Evolutionary conservation across 2,797 vertebrate genomes (phyloP).

Genomic region (Sebastes ruberrimus): DNA sequence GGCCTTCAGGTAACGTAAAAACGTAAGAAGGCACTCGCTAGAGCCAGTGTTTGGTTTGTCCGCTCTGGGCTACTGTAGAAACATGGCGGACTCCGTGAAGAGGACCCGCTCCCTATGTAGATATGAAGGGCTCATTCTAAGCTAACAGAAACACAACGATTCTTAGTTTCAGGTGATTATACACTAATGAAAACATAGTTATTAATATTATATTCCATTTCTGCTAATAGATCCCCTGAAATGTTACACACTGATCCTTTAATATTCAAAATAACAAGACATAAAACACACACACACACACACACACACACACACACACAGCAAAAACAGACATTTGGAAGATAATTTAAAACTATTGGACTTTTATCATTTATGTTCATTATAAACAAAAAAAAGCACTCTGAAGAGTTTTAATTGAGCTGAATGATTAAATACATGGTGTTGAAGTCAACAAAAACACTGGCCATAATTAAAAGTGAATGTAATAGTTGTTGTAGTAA

Average conservation of each 20-base stretch:
- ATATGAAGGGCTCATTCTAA: no score
- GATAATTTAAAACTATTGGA: not conserved
- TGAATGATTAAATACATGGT: not conserved
- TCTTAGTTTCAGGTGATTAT: no score
- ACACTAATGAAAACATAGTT: no score
- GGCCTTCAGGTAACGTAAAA: no score
- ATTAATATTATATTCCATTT: no score
- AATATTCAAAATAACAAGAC: not conserved
- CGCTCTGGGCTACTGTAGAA: no score
- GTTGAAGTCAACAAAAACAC: not conserved
- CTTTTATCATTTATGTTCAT: not conserved
- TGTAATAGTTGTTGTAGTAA: not conserved
- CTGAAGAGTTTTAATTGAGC: not conserved
- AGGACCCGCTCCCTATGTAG: no score
- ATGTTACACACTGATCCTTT: not conserved
- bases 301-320: not conserved
- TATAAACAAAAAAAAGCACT: not conserved
- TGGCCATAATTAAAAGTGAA: not conserved
- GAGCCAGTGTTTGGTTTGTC: no score
- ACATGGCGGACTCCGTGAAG: no score
- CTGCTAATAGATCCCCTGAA: no score
- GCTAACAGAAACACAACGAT: rapidly evolving
- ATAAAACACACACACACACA: not conserved
- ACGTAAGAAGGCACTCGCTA: rapidly evolving
- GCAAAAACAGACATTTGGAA: not conserved